Percentiles rank a stretch among this genome's conserved stretches.
These are phyloP conservation scores for Mus spretus DNA, from an alignment of 2,797 vertebrate genomes.

Conservation along the genomic window DNA sequence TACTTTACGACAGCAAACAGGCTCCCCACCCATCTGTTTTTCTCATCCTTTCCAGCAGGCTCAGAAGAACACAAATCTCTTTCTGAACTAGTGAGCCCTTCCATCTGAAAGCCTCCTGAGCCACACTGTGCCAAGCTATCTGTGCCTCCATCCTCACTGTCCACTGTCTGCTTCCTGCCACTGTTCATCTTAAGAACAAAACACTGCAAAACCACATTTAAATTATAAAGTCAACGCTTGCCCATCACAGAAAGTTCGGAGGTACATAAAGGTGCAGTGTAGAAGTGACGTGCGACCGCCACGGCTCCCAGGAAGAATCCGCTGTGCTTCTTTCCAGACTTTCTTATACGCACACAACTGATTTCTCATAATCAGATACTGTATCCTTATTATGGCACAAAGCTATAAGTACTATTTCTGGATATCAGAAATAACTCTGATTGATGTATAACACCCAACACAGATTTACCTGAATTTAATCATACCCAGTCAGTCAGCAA, in stretches of 20 bases:
- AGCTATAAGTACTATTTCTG: not conserved
- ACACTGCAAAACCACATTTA: not conserved
- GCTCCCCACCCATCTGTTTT: conserved; percentile 12
- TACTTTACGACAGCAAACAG: conserved; percentile 35
- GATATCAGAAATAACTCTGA: conserved; percentile 31
- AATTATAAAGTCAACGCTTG: conserved; percentile 44
- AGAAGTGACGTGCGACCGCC: conserved; percentile 29
- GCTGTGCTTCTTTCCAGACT: not conserved
- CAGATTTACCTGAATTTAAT: not conserved
- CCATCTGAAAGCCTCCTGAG: not conserved
- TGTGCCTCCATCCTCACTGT: not conserved
- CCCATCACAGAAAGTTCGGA: conserved; percentile 14
- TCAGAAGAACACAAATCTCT: not conserved
- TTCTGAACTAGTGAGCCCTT: not conserved
- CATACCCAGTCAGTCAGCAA: not conserved
- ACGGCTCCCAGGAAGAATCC: not conserved
- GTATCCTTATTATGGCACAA: conserved; percentile 39
- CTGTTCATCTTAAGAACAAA: not conserved
- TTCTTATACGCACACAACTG: not conserved
- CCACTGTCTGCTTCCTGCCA: not conserved
- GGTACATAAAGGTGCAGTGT: not conserved
- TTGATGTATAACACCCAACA: not conserved
- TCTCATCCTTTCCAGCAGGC: not conserved
- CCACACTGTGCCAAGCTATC: not conserved
- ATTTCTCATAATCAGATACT: conserved; percentile 63